These are phyloP conservation scores for Actias luna DNA, from an alignment of 2,888 invertebrate genomes.

Conservation along the genomic window DNA sequence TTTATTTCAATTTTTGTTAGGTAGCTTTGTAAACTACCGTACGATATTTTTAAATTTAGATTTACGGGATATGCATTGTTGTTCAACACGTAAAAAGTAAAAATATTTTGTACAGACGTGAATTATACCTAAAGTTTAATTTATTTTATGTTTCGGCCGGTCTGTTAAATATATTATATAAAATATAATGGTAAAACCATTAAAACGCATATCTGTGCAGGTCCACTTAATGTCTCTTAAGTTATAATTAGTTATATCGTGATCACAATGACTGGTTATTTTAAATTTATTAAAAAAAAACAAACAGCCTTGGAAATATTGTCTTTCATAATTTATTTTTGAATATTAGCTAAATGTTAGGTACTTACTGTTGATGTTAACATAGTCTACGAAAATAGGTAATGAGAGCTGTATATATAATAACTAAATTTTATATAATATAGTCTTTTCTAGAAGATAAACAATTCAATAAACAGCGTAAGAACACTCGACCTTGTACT, in stretches of 20 bases:
- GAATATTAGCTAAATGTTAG: background rate
- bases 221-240: too few relatives aligned
- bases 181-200: too few relatives aligned
- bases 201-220: too few relatives aligned
- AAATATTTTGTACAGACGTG: too few relatives aligned
- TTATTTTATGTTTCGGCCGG: too few relatives aligned
- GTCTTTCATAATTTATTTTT: background rate
- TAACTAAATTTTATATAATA: background rate
- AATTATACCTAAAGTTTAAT: too few relatives aligned
- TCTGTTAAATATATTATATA: too few relatives aligned
- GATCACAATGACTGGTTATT: background rate
- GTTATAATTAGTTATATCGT: background rate
- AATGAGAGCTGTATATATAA: background rate
- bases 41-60: too few relatives aligned
- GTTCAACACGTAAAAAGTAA: too few relatives aligned
- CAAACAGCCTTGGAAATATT: background rate
- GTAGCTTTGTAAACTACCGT: too few relatives aligned
- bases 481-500: background rate
- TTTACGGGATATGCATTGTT: too few relatives aligned
- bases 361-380: constrained; percentile 8
- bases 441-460: constrained; percentile 8
- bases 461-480: background rate
- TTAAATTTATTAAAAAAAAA: background rate
- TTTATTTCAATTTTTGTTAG: too few relatives aligned
- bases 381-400: background rate